Percentiles rank a stretch among this genome's conserved stretches.
Conservation (phyloP, 2,797 vertebrate species). For the Masticophis lateralis region DNA sequence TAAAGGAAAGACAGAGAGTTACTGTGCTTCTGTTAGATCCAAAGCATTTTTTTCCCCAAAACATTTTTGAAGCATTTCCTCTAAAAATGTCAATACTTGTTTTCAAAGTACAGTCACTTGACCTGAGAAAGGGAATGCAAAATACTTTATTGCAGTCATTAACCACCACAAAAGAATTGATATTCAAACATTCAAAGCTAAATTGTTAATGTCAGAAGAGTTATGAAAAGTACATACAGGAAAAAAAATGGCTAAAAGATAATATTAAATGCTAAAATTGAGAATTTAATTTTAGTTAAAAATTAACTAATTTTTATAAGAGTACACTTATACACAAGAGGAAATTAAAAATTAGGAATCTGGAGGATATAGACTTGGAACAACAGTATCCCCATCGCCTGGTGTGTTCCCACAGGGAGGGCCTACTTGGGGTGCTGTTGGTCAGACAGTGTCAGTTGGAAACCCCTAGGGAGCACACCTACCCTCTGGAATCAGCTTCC, state of each 20-base stretch:
- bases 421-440: no score
- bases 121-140: neutral
- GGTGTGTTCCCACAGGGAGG: no score
- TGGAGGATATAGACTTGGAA: neutral
- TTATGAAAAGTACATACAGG: neutral
- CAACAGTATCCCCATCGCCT: neutral
- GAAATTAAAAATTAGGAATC: neutral
- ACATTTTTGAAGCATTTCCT: neutral
- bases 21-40: neutral
- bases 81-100: neutral
- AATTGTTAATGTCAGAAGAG: neutral
- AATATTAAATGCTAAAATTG: neutral
- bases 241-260: neutral
- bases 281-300: no score
- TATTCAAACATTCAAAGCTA: neutral
- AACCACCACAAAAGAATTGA: neutral
- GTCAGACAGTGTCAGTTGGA: no score
- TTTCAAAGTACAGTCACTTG: neutral
- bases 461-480: no score
- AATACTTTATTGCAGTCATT: neutral
- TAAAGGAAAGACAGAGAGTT: neutral
- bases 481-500: no score
- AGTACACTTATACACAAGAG: neutral
- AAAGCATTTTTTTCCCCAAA: neutral
- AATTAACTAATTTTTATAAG: no score